Evolutionary conservation across 2,797 vertebrate species (phyloP).

Genomic region (Enteromius thamalakanensis): DNA sequence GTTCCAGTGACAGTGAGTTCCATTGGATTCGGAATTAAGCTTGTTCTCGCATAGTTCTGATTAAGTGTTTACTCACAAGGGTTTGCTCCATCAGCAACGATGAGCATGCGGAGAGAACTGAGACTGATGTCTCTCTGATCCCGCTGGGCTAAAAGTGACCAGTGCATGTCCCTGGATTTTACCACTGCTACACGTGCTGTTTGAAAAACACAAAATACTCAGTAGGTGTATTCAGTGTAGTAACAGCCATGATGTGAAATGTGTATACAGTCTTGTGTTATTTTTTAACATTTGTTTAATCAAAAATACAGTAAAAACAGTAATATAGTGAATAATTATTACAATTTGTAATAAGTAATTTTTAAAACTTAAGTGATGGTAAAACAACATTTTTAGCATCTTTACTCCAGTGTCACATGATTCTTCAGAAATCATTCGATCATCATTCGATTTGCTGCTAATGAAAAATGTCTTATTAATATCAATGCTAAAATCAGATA

Average conservation of each 20-base stretch:
- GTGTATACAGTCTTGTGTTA: neutral
- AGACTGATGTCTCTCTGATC: constrained; percentile 93
- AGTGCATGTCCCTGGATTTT: constrained; percentile 99
- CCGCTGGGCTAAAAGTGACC: constrained; percentile 94
- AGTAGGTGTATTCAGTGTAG: neutral
- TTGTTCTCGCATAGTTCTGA: neutral
- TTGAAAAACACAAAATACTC: constrained; percentile 4
- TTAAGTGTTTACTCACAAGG: constrained; percentile 84
- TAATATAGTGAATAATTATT: neutral
- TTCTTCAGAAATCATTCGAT: neutral
- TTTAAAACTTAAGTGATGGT: too few relatives aligned
- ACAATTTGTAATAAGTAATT: too few relatives aligned
- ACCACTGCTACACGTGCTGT: constrained; percentile 89
- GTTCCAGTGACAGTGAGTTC: neutral
- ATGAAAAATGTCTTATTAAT: too few relatives aligned
- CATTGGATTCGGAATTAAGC: neutral
- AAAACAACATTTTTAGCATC: too few relatives aligned
- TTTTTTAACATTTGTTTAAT: neutral
- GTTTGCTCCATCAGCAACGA: constrained; percentile 95
- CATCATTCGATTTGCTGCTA: neutral
- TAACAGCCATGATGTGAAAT: neutral
- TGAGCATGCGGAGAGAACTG: constrained; percentile 90
- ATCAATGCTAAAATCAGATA: too few relatives aligned
- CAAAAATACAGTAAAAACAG: neutral
- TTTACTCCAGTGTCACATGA: too few relatives aligned